A percentile compares a stretch with the other conserved stretches of the same genome.
phyloP scores from a whole-genome alignment of 2,797 vertebrate genomes.

The Mus spretus region DNA sequence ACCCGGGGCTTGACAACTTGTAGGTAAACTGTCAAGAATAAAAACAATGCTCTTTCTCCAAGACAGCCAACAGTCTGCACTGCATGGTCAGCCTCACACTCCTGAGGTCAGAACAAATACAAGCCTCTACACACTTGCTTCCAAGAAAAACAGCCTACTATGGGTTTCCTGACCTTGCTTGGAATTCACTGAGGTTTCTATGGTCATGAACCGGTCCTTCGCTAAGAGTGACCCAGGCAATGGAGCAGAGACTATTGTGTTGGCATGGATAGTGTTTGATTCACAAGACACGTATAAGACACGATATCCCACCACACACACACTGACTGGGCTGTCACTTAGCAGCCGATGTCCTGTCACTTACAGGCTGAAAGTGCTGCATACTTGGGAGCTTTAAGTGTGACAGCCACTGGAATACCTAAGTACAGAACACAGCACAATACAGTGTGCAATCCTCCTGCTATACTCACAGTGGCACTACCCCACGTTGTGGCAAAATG shows the following conservation, averaged over 20 bases:
- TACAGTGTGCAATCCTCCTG: neutral
- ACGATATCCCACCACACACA: rapidly evolving
- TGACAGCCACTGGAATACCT: rapidly evolving
- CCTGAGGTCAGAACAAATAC: neutral
- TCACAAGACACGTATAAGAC: rapidly evolving
- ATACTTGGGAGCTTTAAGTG: neutral
- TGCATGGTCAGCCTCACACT: neutral
- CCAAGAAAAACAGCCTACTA: neutral
- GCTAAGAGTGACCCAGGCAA: neutral
- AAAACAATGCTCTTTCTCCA: too few species aligned
- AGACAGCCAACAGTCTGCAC: too few species aligned
- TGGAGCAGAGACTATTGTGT: neutral
- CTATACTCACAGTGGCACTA: neutral
- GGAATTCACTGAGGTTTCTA: neutral
- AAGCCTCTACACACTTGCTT: neutral
- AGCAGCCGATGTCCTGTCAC: rapidly evolving
- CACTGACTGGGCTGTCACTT: too few species aligned
- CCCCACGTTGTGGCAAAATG: neutral
- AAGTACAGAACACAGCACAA: rapidly evolving
- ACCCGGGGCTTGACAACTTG: neutral
- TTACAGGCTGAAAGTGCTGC: too few species aligned
- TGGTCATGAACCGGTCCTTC: neutral
- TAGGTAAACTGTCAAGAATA: neutral
- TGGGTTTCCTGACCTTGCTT: neutral
- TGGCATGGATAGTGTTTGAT: rapidly evolving